These are phyloP conservation scores for Typhlichthys eigenmanni DNA, from an alignment of 2,797 vertebrate genomes.

Conservation along the genomic window DNA sequence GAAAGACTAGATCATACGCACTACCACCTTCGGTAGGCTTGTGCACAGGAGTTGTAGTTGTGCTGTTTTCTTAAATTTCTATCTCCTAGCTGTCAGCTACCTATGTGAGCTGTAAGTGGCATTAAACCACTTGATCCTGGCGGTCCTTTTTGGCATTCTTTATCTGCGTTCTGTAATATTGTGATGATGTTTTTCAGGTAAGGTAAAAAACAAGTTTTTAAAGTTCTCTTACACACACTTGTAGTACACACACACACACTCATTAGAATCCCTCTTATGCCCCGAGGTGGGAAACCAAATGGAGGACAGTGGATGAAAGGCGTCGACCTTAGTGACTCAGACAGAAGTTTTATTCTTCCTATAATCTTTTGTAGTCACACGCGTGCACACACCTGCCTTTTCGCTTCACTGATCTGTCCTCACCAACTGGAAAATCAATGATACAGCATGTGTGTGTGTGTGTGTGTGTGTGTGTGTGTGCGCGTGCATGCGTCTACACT, in stretches of 20 bases:
- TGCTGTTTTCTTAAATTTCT: too few species aligned
- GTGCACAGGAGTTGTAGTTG: too few species aligned
- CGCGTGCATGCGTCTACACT: too few species aligned
- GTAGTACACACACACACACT: slow-evolving; percentile 2
- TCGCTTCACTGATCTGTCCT: background rate
- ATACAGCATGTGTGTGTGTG: too few species aligned
- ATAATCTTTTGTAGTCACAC: slow-evolving; percentile 9
- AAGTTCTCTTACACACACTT: background rate
- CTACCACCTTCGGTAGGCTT: too few species aligned
- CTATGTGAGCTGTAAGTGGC: too few species aligned
- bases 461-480: too few species aligned
- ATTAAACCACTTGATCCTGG: too few species aligned
- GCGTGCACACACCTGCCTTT: background rate
- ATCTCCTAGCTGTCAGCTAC: too few species aligned
- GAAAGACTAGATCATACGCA: too few species aligned
- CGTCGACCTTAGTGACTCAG: background rate
- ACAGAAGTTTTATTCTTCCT: background rate
- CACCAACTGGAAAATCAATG: background rate
- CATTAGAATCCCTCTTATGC: background rate
- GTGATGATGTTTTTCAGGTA: background rate
- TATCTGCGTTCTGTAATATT: too few species aligned
- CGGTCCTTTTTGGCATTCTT: too few species aligned
- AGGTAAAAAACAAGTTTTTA: background rate
- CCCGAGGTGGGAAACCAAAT: background rate
- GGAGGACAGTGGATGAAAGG: background rate